These are phyloP conservation scores for Paramormyrops kingsleyae DNA, from an alignment of 2,113 vertebrate species.

Conservation along the genomic window DNA sequence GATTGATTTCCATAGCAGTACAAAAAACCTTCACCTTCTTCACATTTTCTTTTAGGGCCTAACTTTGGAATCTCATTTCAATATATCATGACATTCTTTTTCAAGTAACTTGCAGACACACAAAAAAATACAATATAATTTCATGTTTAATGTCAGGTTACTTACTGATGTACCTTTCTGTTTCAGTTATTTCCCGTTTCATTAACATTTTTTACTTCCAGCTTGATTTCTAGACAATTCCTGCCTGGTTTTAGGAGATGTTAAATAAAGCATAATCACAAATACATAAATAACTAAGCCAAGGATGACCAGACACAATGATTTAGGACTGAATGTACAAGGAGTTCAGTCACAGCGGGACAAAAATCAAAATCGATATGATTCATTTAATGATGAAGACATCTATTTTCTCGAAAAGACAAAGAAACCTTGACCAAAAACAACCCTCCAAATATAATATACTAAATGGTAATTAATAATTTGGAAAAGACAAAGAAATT, in stretches of 20 bases:
- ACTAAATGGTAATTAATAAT: neutral
- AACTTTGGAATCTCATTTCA: neutral
- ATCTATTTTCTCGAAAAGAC: neutral
- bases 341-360: neutral
- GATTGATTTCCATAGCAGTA: neutral
- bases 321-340: neutral
- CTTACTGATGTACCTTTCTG: neutral
- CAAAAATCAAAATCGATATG: neutral
- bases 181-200: neutral
- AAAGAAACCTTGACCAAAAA: neutral
- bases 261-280: neutral
- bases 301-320: neutral
- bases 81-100: neutral
- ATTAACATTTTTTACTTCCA: neutral
- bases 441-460: neutral
- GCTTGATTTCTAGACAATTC: neutral
- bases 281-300: neutral
- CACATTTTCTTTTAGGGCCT: neutral
- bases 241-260: neutral
- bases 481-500: neutral
- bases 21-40: neutral
- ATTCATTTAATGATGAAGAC: neutral
- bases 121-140: neutral
- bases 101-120: neutral
- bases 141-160: neutral